Evolutionary conservation across 37 sponge, comb jelly and placozoan species (phyloP), one percentile per base, ranked within the genome.

Genomic region (Diacarnus erythraeanus): DNA sequence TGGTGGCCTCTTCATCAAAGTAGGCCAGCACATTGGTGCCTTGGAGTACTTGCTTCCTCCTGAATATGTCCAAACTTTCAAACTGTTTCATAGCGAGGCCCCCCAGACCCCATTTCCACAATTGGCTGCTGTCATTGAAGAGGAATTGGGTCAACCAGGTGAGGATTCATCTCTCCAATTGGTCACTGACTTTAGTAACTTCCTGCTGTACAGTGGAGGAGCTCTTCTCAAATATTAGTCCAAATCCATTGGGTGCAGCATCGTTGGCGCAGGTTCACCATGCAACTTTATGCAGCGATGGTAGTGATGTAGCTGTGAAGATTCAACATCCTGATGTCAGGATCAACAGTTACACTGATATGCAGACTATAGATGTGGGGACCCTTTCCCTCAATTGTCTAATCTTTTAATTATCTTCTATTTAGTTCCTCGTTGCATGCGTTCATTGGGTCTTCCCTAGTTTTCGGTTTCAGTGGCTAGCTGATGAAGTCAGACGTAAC

Each of bases 1-100:
- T 72, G 94, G 97, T 22, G 97, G 94, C 0, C 75, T 94, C 51
- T 97, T 88, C 70, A 88, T 97, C 70, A 97, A 97, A 77, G 89
- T 91, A 15, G 97, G 97, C 1, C 97, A 97, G 77, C 92, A 94
- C 76, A 75, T 97, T 18, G 97, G 92, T 6, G 86, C 97, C 1
- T 69, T 97, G 60, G 94, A 97, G 31, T 97, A 97, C 74, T 89
- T 97, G 20, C 88, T 97, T 1, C 97, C 97, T 1, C 38, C 36
- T 2, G 94, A 93, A 44, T 97, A 97, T 69, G 94, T 94, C 3
- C 61, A 80, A 31, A 84, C 92, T 17, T 91, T 97, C 80, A 97
- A 97, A 60, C 59, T 86, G 47, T 90, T 97, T 47, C 97, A 97
- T 87, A 83, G 78, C 42, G 75, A 84, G 57, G 97, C 97, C 20